Base-by-base conservation (phyloP, 2,797 vertebrate genomes). In the Loriculus beryllinus region DNA sequence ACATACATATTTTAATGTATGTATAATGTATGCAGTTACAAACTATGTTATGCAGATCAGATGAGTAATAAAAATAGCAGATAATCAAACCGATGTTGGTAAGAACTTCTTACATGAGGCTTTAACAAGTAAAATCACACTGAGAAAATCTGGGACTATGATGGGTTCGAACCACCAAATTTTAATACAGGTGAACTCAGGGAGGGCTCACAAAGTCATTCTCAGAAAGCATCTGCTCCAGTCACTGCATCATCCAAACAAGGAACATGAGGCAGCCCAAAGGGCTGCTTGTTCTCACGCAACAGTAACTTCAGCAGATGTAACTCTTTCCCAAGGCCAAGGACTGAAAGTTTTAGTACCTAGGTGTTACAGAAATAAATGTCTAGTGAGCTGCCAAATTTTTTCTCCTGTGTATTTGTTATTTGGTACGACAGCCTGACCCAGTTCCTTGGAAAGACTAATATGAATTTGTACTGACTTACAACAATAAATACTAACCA, bases 291-390 rank as follows among this genome's bases (percentile, higher is more conserved):
- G 31, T 26, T 90, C 88, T 71, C 49, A 90, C 4, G 14, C 39
- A 83, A 56, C 65, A 93, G 75, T 68, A 89, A 82, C 33, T 67
- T 37, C 43, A 83, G 57, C 75, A 92, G 86, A 92, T 88, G 68
- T 60, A 92, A 92, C 51, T 74, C 75, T 86, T 75, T 75, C 71
- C 63, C 71, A 92, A 35, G 52, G 62, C 65, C 70, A 67, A 84
- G 70, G 67, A 59, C 94, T 45, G 21, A 57, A 94, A 95, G 35
- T 83, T 93, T 78, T 88, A 94, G 82, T 60, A 68, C 49, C 35
- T 63, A 68, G 48, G 39, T 7, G 40, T 22, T 54, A 62, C 40
- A 95, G 88, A 95, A 72, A 87, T 85, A 93, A 95, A 92, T 6
- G 14, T 67, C 28, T 78, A 56, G 52, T 72, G 90, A 94, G 84